Evolutionary conservation across 2,113 vertebrate species (phyloP).

Genomic region (Hypanus sabinus): DNA sequence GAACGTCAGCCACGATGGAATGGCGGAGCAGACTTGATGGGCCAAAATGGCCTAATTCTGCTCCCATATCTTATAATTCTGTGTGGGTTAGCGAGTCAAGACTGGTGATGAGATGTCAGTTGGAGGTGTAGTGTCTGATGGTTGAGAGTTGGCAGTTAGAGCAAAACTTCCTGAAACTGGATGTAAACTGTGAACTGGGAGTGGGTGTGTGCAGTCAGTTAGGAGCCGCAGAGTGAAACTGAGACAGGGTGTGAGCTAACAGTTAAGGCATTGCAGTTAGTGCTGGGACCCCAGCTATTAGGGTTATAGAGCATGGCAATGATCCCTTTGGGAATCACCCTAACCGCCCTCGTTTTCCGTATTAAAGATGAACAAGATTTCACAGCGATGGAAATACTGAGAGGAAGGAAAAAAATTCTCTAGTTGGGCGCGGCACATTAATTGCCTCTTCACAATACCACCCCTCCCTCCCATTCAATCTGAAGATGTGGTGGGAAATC

Average conservation of each 20-base stretch:
- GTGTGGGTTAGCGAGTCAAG: background rate
- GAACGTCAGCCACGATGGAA: too few species aligned
- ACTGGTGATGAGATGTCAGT: background rate
- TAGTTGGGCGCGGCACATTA: too few species aligned
- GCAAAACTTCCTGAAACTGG: background rate
- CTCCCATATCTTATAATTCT: too few species aligned
- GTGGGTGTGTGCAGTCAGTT: too few species aligned
- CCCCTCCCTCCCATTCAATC: too few species aligned
- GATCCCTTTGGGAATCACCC: background rate
- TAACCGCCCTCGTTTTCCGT: background rate
- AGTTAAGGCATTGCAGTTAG: background rate
- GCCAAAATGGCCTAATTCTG: too few species aligned
- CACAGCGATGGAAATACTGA: background rate
- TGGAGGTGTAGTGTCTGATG: background rate
- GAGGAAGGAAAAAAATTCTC: background rate
- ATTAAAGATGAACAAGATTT: background rate
- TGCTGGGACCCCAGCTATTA: background rate
- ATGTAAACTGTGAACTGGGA: background rate
- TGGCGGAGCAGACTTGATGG: too few species aligned
- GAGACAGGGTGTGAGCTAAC: background rate
- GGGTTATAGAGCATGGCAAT: background rate
- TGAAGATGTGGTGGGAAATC: too few species aligned
- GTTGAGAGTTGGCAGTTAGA: background rate
- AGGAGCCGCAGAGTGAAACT: background rate
- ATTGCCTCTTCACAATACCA: too few species aligned